A percentile compares a stretch with the other conserved stretches of the same genome.
These are phyloP conservation scores for Ectemnius cavifrons DNA, from an alignment of 2,888 invertebrate genomes.

Conservation along the genomic window DNA sequence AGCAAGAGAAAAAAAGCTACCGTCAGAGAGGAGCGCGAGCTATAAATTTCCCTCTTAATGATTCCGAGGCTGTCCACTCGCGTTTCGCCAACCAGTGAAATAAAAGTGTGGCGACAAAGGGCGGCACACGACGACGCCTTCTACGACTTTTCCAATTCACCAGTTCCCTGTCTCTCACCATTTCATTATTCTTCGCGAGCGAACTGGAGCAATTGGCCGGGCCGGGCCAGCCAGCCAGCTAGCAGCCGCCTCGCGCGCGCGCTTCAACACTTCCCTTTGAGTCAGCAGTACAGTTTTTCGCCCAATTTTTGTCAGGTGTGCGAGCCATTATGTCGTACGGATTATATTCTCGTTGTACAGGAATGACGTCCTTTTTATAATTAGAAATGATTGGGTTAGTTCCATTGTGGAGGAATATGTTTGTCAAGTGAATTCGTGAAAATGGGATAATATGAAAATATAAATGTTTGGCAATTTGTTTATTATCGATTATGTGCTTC, in stretches of 20 bases:
- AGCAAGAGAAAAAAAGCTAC: not conserved
- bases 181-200: not conserved
- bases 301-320: too few species aligned
- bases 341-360: too few species aligned
- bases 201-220: not conserved
- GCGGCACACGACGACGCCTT: too few species aligned
- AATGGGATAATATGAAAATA: not conserved
- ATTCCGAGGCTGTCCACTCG: slow-evolving; percentile 30
- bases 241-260: too few species aligned
- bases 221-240: too few species aligned
- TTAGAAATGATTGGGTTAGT: too few species aligned
- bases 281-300: too few species aligned
- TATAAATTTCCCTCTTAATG: slow-evolving; percentile 51
- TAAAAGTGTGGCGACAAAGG: not conserved
- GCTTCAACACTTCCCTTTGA: too few species aligned
- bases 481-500: too few species aligned
- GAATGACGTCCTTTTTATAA: too few species aligned
- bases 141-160: not conserved
- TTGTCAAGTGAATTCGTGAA: not conserved
- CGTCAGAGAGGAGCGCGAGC: slow-evolving; percentile 27
- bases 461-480: not conserved
- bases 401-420: too few species aligned
- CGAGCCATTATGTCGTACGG: too few species aligned
- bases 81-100: not conserved
- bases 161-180: not conserved